Evolutionary conservation across 2,113 vertebrate species (phyloP).

Genomic region (Amblyornis subalaris): DNA sequence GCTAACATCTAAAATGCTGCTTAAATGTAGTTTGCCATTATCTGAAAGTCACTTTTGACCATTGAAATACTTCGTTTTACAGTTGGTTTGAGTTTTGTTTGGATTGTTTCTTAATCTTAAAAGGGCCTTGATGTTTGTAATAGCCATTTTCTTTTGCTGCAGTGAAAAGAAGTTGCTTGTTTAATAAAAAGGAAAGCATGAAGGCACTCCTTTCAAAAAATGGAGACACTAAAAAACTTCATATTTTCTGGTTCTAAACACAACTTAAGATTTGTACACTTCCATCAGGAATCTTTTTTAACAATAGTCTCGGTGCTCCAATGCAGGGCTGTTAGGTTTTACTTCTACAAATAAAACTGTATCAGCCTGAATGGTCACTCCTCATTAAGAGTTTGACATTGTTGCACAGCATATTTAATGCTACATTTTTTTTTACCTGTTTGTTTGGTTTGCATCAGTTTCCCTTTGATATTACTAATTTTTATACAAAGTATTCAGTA

Average conservation of each 20-base stretch:
- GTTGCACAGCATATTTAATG: conserved; percentile 65
- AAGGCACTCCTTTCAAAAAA: conserved; percentile 54
- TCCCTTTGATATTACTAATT: conserved; percentile 69
- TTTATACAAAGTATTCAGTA: conserved; percentile 71
- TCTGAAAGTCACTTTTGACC: conserved; percentile 20
- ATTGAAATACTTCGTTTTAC: conserved; percentile 56
- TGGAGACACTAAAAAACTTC: conserved; percentile 43
- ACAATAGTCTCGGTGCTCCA: conserved; percentile 50
- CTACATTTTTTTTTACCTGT: conserved; percentile 63
- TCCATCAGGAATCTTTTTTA: conserved; percentile 23
- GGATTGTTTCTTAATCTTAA: conserved; percentile 63
- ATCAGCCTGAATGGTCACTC: conserved; percentile 55
- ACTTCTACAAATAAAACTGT: conserved; percentile 41
- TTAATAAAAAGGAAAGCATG: conserved; percentile 63
- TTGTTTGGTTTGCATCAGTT: conserved; percentile 65
- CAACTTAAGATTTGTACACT: conserved; percentile 3
- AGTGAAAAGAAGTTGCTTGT: conserved; percentile 42
- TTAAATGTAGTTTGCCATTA: neutral
- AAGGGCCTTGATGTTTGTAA: conserved; percentile 15
- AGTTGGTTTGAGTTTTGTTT: conserved; percentile 59
- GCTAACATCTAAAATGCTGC: neutral
- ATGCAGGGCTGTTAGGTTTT: conserved; percentile 48
- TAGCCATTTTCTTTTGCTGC: conserved; percentile 55
- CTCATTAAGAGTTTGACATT: conserved; percentile 35
- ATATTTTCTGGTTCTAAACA: conserved; percentile 24